Base-by-base conservation (phyloP, 35 echinoderm and acorn worm genomes). In the Anneissia japonica region DNA sequence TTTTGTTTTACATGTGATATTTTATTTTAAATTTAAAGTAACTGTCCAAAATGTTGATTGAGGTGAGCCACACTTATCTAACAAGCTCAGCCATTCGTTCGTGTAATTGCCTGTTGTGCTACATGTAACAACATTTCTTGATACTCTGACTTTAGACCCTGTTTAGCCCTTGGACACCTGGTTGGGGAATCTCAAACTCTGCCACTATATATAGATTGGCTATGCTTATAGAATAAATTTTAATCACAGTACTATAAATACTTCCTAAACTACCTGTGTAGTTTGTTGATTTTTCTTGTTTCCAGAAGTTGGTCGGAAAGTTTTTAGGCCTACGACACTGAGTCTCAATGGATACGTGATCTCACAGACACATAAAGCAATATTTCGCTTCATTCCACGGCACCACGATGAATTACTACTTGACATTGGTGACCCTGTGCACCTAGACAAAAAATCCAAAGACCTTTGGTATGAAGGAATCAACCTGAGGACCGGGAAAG, bases 391-490 rank as follows among this genome's bases (percentile, higher is more conserved):
- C 86, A 74, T 99, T n/a, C 89, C 91, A 73, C 91, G 96, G 21
- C 96, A 99, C 34, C 89, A 94, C 37, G 96, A 99, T 72, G 96
- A 99, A 72, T 32, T 99, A 3, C 38, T 76, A 16, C 72, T 99
- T 6, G 96, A 99, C 64, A 83, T 91, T n/a, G 79, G 79, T n/a
- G 96, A 99, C 79, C 92, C 96, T 23, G 77, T 99, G 1, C 91
- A 84, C 45, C 92, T 99, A 37, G 96, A 99, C 55, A 74, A 46
- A 33, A 94, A 86, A 39, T 89, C 92, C 11, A 86, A 82, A 21
- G 96, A 99, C 73, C 86, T 89, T 2, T 99, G 96, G 96, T 94
- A 77, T 84, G 96, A 99, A 34, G 96, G 96, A 7, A 93, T 94
- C 51, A 99, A 99, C 46, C 83, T 99, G 29, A 88, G 88, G 46